Base-by-base conservation (phyloP, 2,797 vertebrate genomes). In the Melanogrammus aeglefinus region DNA sequence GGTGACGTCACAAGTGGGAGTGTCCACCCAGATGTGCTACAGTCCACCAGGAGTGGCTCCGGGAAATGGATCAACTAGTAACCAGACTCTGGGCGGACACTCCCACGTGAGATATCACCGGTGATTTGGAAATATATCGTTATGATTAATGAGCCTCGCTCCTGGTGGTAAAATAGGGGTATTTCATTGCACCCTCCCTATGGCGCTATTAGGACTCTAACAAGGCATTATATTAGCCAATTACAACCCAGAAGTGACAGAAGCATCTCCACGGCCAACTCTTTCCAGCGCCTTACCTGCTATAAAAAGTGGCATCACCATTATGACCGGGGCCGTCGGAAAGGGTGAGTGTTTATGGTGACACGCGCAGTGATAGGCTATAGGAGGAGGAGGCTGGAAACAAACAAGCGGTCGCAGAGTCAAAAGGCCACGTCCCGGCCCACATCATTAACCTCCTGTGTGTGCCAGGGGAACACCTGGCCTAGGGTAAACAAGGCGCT, bases 361-460 rank as follows among this genome's bases (percentile, higher is more conserved):
- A 57, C 16, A 12, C 3, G 18, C 14, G 16, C 41, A 7, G 47
- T 12, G 4, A 21, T 21, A 12, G 16, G 41, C 41, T 44, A 44
- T 44, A 57, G 47, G 57, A 63, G 57, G 57, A 63, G 57, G 57
- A 63, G 6, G 57, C 57, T 21, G 57, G 3, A 57, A 21, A 57
- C 47, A 3, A 70, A 33, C 69, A 71, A 71, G 12, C 2, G 33
- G 31, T 69, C 76, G 78, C 70, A 76, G 76, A 77, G 82, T 85
- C 80, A 82, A 81, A 78, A 82, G 87, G 84, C 88, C 21, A 1
- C 72, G 77, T 91, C 87, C 85, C 90, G 76, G 81, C 87, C 88
- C 84, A 91, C 84, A 84, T 91, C 91, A 91, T 91, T 91, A 91
- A 85, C 84, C 86, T 87, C 89, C 76, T 82, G 84, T 86, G 88